Conservation (phyloP, 2,113 vertebrate species). For the Hypocryptadius cinnamomeus region DNA sequence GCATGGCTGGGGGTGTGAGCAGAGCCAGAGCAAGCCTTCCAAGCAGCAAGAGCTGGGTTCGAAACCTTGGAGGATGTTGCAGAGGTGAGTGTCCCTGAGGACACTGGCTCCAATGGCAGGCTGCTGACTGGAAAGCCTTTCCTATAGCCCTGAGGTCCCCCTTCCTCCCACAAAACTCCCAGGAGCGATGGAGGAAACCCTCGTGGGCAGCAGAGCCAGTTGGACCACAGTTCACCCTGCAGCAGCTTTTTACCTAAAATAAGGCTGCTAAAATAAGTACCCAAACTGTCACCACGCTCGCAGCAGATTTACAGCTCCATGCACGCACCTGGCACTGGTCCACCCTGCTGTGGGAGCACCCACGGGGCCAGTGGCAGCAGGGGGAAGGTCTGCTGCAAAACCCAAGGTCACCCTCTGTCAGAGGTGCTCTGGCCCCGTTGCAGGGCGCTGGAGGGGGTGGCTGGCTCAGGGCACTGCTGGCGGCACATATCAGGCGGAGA, state of each 20-base stretch:
- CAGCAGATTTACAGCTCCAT: not conserved
- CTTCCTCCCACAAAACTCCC: not conserved
- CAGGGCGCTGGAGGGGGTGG: not conserved
- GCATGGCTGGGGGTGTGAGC: not conserved
- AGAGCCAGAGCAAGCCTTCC: not conserved
- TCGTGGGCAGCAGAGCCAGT: not conserved
- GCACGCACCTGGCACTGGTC: rapidly evolving
- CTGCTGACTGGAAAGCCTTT: not conserved
- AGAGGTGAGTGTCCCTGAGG: not conserved
- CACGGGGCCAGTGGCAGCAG: not conserved
- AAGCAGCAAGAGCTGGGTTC: not conserved
- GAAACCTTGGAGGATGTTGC: not conserved
- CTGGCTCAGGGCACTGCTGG: not conserved
- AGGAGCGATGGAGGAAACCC: not conserved
- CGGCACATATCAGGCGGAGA: not conserved
- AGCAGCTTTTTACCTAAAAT: slow-evolving; percentile 7
- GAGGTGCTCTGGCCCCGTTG: not conserved
- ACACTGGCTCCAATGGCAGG: not conserved
- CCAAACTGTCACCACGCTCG: rapidly evolving
- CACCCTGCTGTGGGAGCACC: not conserved
- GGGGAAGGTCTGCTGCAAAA: not conserved
- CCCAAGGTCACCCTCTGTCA: not conserved
- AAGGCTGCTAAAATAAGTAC: not conserved
- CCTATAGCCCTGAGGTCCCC: not conserved
- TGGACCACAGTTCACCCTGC: not conserved